phyloP scores from a whole-genome alignment of 2,113 vertebrate genomes.

The Thunnus thynnus region DNA sequence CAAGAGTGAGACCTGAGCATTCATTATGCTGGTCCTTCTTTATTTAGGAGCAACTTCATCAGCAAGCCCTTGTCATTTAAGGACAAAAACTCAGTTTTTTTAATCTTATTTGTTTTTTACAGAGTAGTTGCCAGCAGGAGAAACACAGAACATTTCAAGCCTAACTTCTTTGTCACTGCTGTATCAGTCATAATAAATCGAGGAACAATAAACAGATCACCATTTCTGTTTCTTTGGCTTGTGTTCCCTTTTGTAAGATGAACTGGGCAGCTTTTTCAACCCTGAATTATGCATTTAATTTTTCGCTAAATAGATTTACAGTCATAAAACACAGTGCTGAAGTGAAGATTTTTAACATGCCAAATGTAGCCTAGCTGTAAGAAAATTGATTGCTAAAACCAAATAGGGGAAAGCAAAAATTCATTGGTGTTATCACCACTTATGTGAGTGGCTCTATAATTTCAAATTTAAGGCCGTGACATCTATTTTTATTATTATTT shows the following conservation, averaged over 20 bases:
- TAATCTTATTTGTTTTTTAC: constrained; percentile 27
- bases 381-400: constrained; percentile 32
- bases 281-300: constrained; percentile 63
- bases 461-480: constrained; percentile 32
- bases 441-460: not conserved
- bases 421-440: constrained; percentile 22
- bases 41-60: constrained; percentile 73
- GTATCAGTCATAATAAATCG: constrained; percentile 37
- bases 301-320: constrained; percentile 49
- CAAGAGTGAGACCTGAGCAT: constrained; percentile 49
- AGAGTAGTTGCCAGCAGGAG: constrained; percentile 35
- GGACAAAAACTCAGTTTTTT: constrained; percentile 54
- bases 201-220: constrained; percentile 23
- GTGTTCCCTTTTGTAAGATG: constrained; percentile 51
- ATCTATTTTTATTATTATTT: constrained; percentile 30
- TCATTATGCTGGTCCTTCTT: constrained; percentile 63
- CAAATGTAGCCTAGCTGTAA: constrained; percentile 23
- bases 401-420: constrained; percentile 25
- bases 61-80: constrained; percentile 70
- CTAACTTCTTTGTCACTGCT: not conserved
- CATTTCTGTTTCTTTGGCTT: constrained; percentile 40
- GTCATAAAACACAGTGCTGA: constrained; percentile 55
- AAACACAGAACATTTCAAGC: constrained; percentile 17
- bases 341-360: constrained; percentile 54
- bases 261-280: constrained; percentile 43